A percentile compares a stretch with the other conserved stretches of the same genome.
Conservation (phyloP, 2,888 invertebrate genomes). For the Cheiracanthium punctorium region DNA sequence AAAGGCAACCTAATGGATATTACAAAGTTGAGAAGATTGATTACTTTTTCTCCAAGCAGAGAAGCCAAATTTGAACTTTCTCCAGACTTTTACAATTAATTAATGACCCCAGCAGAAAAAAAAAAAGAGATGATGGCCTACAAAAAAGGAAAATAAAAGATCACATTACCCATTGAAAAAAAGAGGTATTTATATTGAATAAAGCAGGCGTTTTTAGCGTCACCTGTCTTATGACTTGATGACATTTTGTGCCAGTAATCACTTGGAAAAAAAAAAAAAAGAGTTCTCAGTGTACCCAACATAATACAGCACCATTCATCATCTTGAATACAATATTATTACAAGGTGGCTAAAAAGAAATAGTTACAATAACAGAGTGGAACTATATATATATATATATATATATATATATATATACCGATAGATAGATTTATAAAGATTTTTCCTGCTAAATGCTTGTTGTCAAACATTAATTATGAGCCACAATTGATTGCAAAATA, state of each 20-base stretch:
- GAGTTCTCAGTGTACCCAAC: too few relatives aligned
- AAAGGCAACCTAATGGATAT: too few relatives aligned
- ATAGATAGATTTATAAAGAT: constrained; percentile 8
- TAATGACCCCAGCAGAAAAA: constrained; percentile 44
- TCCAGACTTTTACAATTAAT: constrained; percentile 25
- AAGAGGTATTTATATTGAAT: constrained; percentile 1
- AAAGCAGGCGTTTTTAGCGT: constrained; percentile 7
- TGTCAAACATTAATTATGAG: constrained; percentile 65
- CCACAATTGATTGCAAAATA: constrained; percentile 37
- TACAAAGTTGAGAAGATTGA: too few relatives aligned
- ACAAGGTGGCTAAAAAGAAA: background rate
- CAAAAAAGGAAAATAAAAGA: constrained; percentile 29
- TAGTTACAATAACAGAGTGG: background rate
- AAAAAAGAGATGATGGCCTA: constrained; percentile 1
- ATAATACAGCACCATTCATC: background rate
- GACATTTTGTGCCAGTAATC: background rate
- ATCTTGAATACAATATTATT: background rate
- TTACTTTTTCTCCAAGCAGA: background rate
- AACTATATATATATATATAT: too few relatives aligned
- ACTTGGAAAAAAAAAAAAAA: background rate
- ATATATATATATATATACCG: too few relatives aligned
- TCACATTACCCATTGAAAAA: constrained; percentile 4
- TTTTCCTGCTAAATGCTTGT: constrained; percentile 39
- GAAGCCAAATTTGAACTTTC: background rate
- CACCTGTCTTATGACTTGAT: constrained; percentile 23